Evolutionary conservation across 2,888 invertebrate species (phyloP), one percentile per base, ranked within the genome.

Genomic region (Caenorhabditis uteleia): DNA sequence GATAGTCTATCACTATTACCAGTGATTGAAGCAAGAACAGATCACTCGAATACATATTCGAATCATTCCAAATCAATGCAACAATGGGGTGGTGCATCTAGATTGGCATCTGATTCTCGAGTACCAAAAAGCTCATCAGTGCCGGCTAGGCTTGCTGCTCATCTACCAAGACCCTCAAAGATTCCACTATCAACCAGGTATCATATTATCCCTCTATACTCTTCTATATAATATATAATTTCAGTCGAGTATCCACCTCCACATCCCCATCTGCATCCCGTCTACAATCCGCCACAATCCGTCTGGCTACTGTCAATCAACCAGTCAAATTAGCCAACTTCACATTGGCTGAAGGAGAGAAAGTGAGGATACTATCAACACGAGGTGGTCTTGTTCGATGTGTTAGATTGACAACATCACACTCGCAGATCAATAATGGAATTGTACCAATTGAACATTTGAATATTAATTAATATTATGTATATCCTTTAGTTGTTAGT

Each of bases 1-100:
- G 88, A 89, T 55, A 89, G 90, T 51, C 86, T 93, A 40, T 90
- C 91, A 84, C 90, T 91, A 0, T 86, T 93, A 47, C 89, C 90
- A 56, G 70, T 34, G 18, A 38, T 34, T 16, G 50, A 46, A 33
- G 31, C 42, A 16, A 14, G 42, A 16, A 27, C 36, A 18, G n/a
- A n/a, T n/a, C n/a, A n/a, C n/a, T 36, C 36, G 36, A 36, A 14
- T 8, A 46, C 12, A 12, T 43, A 45, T 16, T 23, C 23, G 21
- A 18, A 18, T n/a, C 47, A 49, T 23, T 36, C 47, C 14, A 62
- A 46, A 20, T 62, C 70, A 14, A 53, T 66, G 51, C 86, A 73
- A 27, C 57, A 57, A 34, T 59, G 67, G 61, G 45, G 59, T 8
- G 60, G 53, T 23, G 71, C 77, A 10, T 69, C 75, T 8, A 56